Evolutionary conservation across 1,140 invertebrate species (phyloP).

Genomic region (Saccostrea glomerata): DNA sequence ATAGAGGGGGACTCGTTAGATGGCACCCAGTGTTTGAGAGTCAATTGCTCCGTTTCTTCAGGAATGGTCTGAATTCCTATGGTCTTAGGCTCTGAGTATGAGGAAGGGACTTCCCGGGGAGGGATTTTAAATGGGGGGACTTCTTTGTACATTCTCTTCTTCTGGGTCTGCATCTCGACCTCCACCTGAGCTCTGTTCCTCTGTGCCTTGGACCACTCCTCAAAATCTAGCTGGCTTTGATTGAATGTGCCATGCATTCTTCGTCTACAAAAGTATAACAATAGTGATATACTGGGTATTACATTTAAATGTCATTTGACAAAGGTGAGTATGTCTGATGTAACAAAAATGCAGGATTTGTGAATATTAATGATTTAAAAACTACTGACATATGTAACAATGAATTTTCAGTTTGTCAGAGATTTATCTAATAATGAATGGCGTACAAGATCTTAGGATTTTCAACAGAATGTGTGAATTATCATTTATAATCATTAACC

Average conservation of each 20-base stretch:
- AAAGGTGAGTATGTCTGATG: no score
- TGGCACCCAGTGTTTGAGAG: slow-evolving; percentile 41
- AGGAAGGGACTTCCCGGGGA: slow-evolving; percentile 40
- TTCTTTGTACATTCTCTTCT: slow-evolving; percentile 68
- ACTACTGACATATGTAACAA: background rate
- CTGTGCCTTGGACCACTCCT: slow-evolving; percentile 61
- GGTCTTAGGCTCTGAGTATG: background rate
- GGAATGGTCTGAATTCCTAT: background rate
- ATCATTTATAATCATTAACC: background rate
- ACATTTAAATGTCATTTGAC: no score
- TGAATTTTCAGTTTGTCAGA: no score
- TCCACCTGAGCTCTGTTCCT: slow-evolving; percentile 62
- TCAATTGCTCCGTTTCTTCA: slow-evolving; percentile 13
- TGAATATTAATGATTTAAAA: background rate
- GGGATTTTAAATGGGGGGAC: slow-evolving; percentile 65
- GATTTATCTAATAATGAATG: no score
- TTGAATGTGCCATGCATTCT: slow-evolving; percentile 68
- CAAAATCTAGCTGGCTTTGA: slow-evolving; percentile 67
- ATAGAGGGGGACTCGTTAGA: background rate
- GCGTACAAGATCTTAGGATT: no score
- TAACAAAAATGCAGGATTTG: background rate
- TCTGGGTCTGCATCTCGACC: slow-evolving; percentile 69
- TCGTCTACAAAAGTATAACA: slow-evolving; percentile 56
- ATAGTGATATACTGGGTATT: background rate
- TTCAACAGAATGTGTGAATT: no score